These are phyloP conservation scores for Cyclina sinensis DNA, from an alignment of 1,140 invertebrate genomes.

Conservation along the genomic window DNA sequence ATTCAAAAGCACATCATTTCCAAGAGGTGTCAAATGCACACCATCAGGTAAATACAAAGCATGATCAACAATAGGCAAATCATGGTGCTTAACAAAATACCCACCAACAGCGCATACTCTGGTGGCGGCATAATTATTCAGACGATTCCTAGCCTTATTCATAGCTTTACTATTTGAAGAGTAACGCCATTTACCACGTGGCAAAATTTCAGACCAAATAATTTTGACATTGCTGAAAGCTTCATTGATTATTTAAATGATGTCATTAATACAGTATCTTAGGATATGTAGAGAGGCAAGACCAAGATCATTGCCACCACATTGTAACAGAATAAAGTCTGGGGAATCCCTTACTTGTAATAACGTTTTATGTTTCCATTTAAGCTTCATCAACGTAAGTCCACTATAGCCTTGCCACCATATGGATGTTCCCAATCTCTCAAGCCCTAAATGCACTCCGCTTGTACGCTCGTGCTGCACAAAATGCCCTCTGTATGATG, in stretches of 20 bases:
- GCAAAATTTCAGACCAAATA: conserved; percentile 55
- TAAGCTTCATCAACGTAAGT: neutral
- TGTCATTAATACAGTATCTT: neutral
- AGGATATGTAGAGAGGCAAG: neutral
- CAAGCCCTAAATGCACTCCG: neutral
- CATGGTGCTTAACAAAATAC: too few species aligned
- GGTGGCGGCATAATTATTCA: too few species aligned
- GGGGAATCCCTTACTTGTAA: conserved; percentile 5
- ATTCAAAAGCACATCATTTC: too few species aligned
- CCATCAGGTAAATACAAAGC: too few species aligned
- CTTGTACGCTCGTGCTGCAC: neutral
- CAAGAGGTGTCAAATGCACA: too few species aligned
- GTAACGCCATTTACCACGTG: neutral
- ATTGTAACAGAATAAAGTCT: conserved; percentile 30
- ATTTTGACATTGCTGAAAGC: conserved; percentile 2
- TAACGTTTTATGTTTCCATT: neutral
- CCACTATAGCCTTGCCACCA: conserved; percentile 45
- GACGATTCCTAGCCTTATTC: too few species aligned
- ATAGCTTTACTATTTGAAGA: too few species aligned
- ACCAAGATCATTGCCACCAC: conserved; percentile 39
- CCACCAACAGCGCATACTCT: too few species aligned
- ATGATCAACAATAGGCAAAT: too few species aligned
- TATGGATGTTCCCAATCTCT: neutral
- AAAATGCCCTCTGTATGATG: neutral
- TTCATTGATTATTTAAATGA: neutral